These are phyloP conservation scores for Cosmopolites sordidus DNA, from an alignment of 2,888 invertebrate genomes.

Conservation along the genomic window DNA sequence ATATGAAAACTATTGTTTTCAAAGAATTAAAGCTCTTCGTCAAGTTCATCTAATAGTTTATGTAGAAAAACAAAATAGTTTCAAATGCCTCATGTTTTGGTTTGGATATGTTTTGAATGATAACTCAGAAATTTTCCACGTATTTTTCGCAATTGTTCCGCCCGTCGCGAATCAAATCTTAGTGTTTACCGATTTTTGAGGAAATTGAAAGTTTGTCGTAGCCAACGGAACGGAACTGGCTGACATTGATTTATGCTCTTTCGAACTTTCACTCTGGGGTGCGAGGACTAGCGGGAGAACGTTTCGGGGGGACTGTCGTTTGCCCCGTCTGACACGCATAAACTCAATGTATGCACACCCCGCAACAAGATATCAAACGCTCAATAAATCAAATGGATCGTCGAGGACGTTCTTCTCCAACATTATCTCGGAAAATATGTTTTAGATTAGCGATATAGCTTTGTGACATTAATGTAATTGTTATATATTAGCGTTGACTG, in stretches of 20 bases:
- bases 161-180: conserved; percentile 38
- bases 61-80: too few species aligned
- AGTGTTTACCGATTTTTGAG: conserved; percentile 42
- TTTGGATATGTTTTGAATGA: too few species aligned
- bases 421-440: too few species aligned
- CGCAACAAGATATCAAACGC: conserved; percentile 19
- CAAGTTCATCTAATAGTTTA: too few species aligned
- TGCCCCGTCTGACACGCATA: conserved; percentile 4
- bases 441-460: too few species aligned
- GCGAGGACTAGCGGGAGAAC: neutral
- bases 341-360: conserved; percentile 19
- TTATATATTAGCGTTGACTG: too few species aligned
- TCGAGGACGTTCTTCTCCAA: too few species aligned
- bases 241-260: conserved; percentile 45
- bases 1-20: too few species aligned
- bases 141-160: conserved; percentile 4
- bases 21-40: too few species aligned
- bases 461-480: too few species aligned
- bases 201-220: conserved; percentile 47
- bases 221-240: conserved; percentile 38
- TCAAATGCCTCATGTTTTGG: too few species aligned
- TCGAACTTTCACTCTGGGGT: conserved; percentile 8
- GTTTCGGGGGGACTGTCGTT: neutral
- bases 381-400: conserved; percentile 6
- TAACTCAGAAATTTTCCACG: neutral